A percentile compares a stretch with the other conserved stretches of the same genome.
Evolutionary conservation across 2,888 invertebrate genomes (phyloP).

Genomic region (Mythimna impura): DNA sequence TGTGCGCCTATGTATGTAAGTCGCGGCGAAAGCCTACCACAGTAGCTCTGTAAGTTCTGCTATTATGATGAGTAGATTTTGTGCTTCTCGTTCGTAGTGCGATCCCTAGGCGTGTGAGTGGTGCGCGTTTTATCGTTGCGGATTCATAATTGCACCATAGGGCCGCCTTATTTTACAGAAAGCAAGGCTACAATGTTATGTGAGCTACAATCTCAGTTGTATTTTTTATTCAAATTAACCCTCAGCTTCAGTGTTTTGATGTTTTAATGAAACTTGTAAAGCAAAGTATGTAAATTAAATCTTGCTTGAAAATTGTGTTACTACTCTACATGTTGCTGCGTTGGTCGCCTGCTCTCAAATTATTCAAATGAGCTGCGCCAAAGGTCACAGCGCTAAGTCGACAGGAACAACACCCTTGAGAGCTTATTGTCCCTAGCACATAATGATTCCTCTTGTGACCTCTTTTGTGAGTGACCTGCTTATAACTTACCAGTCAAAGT

Average conservation of each 20-base stretch:
- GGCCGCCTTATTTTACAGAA: slow-evolving; percentile 37
- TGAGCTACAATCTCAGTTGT: slow-evolving; percentile 32
- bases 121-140: slow-evolving; percentile 43
- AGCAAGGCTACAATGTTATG: slow-evolving; percentile 20
- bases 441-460: slow-evolving; percentile 74
- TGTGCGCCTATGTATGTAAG: slow-evolving; percentile 13
- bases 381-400: slow-evolving; percentile 65
- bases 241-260: slow-evolving; percentile 29
- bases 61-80: slow-evolving; percentile 16
- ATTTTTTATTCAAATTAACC: slow-evolving; percentile 40
- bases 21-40: not conserved
- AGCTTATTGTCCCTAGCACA: slow-evolving; percentile 77
- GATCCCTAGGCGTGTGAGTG: slow-evolving; percentile 25
- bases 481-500: slow-evolving; percentile 36
- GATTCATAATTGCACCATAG: slow-evolving; percentile 49
- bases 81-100: slow-evolving; percentile 12
- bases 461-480: slow-evolving; percentile 49
- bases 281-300: slow-evolving; percentile 48
- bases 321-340: slow-evolving; percentile 27
- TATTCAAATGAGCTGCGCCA: slow-evolving; percentile 69
- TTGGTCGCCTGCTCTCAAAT: slow-evolving; percentile 43
- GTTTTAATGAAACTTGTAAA: slow-evolving; percentile 47
- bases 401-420: slow-evolving; percentile 66
- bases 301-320: slow-evolving; percentile 45
- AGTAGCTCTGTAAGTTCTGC: slow-evolving; percentile 6